Percentiles rank a stretch among this genome's conserved stretches.
These are phyloP conservation scores for Petroica traversi DNA, from an alignment of 2,113 vertebrate species.

Conservation along the genomic window DNA sequence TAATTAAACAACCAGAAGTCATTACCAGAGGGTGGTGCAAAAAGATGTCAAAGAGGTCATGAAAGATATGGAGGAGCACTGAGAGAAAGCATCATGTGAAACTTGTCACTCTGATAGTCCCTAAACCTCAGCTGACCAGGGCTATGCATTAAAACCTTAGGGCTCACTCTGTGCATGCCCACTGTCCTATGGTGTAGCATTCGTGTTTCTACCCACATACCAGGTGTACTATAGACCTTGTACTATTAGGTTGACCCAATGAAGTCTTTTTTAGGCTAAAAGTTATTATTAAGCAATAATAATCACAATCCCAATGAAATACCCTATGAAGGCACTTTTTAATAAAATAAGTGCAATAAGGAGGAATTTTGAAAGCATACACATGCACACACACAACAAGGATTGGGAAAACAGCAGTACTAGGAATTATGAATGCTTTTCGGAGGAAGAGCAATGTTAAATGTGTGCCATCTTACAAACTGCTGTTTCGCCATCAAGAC, in stretches of 20 bases:
- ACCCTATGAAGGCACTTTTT: rapidly evolving
- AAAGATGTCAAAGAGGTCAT: background rate
- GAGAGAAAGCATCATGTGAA: background rate
- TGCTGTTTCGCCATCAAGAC: slow-evolving; percentile 20
- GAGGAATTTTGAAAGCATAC: background rate
- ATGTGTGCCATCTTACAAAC: background rate
- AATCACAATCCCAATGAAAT: background rate
- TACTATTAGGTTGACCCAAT: background rate
- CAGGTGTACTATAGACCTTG: background rate
- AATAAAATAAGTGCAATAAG: rapidly evolving
- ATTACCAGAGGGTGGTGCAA: background rate
- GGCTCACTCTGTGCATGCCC: background rate
- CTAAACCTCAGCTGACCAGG: background rate
- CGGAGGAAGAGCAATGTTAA: background rate
- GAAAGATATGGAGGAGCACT: background rate
- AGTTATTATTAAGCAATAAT: background rate
- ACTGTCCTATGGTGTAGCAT: background rate
- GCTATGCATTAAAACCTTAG: background rate
- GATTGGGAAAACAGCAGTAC: background rate
- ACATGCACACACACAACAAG: background rate
- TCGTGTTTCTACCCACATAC: background rate
- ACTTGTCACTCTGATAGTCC: background rate
- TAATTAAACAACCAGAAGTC: background rate
- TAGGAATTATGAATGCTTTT: background rate
- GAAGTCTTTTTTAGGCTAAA: background rate